Percentiles rank a stretch among this genome's conserved stretches.
Evolutionary conservation across 2,797 vertebrate genomes (phyloP).

Genomic region (Sphaeramia orbicularis): DNA sequence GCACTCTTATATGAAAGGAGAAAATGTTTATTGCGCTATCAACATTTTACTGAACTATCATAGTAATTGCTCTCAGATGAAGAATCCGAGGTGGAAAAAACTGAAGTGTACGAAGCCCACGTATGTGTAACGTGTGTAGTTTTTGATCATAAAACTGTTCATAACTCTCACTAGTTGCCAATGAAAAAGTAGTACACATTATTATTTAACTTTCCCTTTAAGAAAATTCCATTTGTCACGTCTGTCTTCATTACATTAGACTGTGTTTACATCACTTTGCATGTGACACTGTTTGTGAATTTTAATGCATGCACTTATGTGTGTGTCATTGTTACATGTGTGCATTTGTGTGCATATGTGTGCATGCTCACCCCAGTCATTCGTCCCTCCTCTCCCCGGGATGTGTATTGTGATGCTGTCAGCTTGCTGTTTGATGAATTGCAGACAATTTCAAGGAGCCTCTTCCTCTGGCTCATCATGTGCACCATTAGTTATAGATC

Average conservation of each 20-base stretch:
- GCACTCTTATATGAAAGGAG: conserved; percentile 22
- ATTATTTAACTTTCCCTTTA: conserved; percentile 3
- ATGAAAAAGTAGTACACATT: neutral
- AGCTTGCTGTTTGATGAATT: conserved; percentile 70
- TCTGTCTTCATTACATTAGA: conserved; percentile 10
- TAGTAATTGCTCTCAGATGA: conserved; percentile 36
- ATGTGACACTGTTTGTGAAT: conserved; percentile 5
- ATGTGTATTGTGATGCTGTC: conserved; percentile 70
- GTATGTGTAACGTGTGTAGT: neutral
- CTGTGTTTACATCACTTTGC: conserved; percentile 28
- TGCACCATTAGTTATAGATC: conserved; percentile 71
- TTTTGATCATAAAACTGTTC: conserved; percentile 21
- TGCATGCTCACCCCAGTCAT: conserved; percentile 19
- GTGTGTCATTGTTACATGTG: conserved; percentile 1
- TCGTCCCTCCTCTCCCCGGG: conserved; percentile 25
- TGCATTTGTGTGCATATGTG: conserved; percentile 17
- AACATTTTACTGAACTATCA: conserved; percentile 37
- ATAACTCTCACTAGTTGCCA: conserved; percentile 1
- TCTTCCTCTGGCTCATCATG: conserved; percentile 63
- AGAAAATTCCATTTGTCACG: neutral
- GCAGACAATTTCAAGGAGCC: conserved; percentile 59
- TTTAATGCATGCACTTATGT: neutral
- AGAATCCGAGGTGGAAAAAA: conserved; percentile 29
- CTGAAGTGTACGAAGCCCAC: conserved; percentile 1
- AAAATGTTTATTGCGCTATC: conserved; percentile 29